Base-by-base conservation (phyloP, 2,888 invertebrate species). In the Hylaea fasciaria region DNA sequence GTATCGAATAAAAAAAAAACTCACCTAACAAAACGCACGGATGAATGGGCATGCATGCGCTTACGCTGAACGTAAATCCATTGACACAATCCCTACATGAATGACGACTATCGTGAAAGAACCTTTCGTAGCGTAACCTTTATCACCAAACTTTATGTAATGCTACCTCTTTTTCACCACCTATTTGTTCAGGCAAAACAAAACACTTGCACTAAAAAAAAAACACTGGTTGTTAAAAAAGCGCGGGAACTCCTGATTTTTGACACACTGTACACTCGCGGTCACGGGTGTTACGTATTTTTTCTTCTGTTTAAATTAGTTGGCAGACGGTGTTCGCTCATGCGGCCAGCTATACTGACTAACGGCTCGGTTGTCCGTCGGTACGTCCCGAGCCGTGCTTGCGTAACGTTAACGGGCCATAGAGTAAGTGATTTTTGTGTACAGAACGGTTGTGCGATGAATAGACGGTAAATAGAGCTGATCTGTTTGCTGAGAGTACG, bases 381-480 rank as follows among this genome's bases (percentile, higher is more conserved):
- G 83, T 83, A 74, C 83, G 84, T 82, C 80, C 77, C 83, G 80
- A 81, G 81, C 80, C 81, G 76, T 76, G 79, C 80, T 90, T 89
- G 87, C 89, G 89, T 89, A 91, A 91, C 84, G 71, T 72, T 89
- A 89, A 90, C 89, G 88, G 88, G 81, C 82, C 88, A 87, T 86
- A 89, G 89, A 90, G 87, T 88, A 88, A 82, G 80, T 80, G 75
- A 79, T 76, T 76, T 71, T 71, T 74, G 79, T 81, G 79, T 80
- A 83, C 82, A 83, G 86, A 87, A 73, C 79, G 75, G 80, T 77
- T 71, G 71, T 60, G 44, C 55, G 53, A 51, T 52, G 69, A 53
- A 62, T 55, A 51, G 59, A 63, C 29, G 37, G 63, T 56, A 65
- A 62, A 65, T 64, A 60, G 32, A 32, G 46, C 41, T 65, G 7